These are phyloP conservation scores for Jaculus jaculus DNA, from an alignment of 2,113 vertebrate genomes.

Conservation along the genomic window DNA sequence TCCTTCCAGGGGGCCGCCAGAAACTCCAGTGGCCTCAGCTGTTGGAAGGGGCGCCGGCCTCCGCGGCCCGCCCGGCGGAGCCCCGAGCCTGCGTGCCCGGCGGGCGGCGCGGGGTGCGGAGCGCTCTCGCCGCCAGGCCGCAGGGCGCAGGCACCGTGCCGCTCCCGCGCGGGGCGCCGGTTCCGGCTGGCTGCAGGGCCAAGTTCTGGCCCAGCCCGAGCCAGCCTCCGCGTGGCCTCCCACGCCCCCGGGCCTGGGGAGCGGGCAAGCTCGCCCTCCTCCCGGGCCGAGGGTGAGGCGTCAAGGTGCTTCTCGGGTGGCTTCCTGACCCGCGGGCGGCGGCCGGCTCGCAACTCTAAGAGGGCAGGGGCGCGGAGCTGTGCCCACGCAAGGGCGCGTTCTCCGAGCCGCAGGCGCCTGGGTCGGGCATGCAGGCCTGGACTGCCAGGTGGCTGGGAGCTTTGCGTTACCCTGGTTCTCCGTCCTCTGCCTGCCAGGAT, in stretches of 20 bases:
- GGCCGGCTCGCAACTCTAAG: background rate
- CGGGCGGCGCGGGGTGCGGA: background rate
- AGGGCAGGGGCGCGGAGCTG: too few relatives aligned
- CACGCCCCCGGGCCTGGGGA: fast-evolving
- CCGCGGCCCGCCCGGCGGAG: background rate
- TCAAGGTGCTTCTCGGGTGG: background rate
- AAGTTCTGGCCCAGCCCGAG: background rate
- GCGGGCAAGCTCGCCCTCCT: background rate
- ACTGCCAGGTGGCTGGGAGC: background rate
- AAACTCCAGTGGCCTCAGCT: background rate
- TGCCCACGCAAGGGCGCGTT: too few relatives aligned
- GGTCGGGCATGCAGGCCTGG: background rate
- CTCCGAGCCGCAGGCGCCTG: too few relatives aligned
- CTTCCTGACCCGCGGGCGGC: too few relatives aligned
- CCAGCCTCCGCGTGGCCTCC: background rate
- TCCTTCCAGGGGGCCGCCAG: background rate
- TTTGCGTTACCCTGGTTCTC: background rate
- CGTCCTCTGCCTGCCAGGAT: background rate
- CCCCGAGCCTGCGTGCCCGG: background rate
- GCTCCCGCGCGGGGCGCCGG: background rate
- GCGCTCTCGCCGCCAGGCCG: background rate
- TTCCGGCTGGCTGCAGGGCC: background rate
- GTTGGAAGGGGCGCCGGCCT: too few relatives aligned
- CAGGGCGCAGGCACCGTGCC: background rate
- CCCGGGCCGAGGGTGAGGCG: background rate